Conservation (phyloP, 2,797 vertebrate genomes). For the Mareca strepera region DNA sequence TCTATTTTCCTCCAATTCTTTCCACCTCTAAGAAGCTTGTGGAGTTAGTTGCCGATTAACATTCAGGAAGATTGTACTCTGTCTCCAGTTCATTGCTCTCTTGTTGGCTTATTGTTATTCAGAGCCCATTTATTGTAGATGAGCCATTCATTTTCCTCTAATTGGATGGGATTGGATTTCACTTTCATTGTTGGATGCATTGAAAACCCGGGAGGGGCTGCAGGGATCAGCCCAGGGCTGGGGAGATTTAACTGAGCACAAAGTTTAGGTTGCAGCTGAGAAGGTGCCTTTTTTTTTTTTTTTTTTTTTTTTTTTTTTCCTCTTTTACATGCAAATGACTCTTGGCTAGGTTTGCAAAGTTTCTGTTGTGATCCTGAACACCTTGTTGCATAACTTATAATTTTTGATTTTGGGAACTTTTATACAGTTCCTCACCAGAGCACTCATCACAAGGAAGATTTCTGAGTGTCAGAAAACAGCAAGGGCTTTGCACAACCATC, state of each 20-base stretch:
- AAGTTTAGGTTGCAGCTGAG: slow-evolving; percentile 52
- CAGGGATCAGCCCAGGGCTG: slow-evolving; percentile 41
- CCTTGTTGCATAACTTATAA: background rate
- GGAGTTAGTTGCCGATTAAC: slow-evolving; percentile 74
- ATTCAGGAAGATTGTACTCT: slow-evolving; percentile 67
- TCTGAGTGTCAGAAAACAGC: background rate
- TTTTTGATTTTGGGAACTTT: background rate
- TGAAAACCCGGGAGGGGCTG: slow-evolving; percentile 60
- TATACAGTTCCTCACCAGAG: background rate
- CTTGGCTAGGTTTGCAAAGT: background rate
- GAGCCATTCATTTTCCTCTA: slow-evolving; percentile 73
- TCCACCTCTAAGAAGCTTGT: slow-evolving; percentile 67
- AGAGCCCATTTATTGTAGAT: slow-evolving; percentile 71
- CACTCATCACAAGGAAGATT: background rate
- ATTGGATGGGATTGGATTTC: slow-evolving; percentile 75
- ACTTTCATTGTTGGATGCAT: slow-evolving; percentile 67
- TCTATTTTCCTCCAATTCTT: slow-evolving; percentile 72
- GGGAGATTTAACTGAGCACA: slow-evolving; percentile 48
- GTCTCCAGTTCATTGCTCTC: slow-evolving; percentile 72
- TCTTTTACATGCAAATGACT: background rate
- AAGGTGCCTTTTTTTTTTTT: background rate
- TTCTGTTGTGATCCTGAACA: background rate
- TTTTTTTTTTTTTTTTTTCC: background rate
- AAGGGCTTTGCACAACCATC: background rate
- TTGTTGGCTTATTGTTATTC: slow-evolving; percentile 76